These are phyloP conservation scores for Zaprionus africanus DNA, from an alignment of 1,140 invertebrate species.

Conservation along the genomic window DNA sequence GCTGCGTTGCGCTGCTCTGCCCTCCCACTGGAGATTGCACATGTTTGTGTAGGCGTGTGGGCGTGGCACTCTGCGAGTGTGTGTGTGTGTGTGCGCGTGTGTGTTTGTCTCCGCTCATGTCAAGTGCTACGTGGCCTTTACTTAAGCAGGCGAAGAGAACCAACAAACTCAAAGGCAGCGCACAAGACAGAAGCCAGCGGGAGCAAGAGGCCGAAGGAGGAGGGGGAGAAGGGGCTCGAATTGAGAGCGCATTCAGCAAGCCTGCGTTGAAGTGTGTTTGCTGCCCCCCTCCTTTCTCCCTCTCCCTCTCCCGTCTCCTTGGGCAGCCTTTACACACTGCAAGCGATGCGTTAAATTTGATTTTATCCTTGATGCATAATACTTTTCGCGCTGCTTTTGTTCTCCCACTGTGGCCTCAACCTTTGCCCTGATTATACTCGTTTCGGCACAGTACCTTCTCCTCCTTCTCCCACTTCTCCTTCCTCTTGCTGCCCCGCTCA, in stretches of 20 bases:
- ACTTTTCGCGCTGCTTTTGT: conserved; percentile 36
- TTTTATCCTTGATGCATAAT: conserved; percentile 72
- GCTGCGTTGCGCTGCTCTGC: conserved; percentile 3
- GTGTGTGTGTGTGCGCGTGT: conserved; percentile 16
- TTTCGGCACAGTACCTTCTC: neutral
- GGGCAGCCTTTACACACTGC: conserved; percentile 38
- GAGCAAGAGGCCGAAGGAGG: too few species aligned
- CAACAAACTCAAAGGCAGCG: conserved; percentile 24
- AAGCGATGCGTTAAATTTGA: conserved; percentile 80
- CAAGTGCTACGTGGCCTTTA: conserved; percentile 59
- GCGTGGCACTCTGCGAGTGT: conserved; percentile 6
- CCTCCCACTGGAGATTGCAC: neutral
- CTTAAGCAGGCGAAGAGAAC: conserved; percentile 39
- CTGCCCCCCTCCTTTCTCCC: neutral
- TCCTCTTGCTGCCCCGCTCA: neutral
- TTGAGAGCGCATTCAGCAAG: conserved; percentile 25
- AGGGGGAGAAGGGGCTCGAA: neutral
- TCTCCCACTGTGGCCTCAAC: conserved; percentile 38
- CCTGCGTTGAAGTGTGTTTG: conserved; percentile 18
- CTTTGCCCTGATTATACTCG: conserved; percentile 48
- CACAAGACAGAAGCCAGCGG: neutral
- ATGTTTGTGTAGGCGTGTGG: conserved; percentile 10
- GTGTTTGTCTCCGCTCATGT: conserved; percentile 47
- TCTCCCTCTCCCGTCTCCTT: conserved; percentile 23
- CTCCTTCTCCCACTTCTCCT: neutral